Conservation (phyloP, 2,113 vertebrate species). For the Anarhynchus alexandrinus region DNA sequence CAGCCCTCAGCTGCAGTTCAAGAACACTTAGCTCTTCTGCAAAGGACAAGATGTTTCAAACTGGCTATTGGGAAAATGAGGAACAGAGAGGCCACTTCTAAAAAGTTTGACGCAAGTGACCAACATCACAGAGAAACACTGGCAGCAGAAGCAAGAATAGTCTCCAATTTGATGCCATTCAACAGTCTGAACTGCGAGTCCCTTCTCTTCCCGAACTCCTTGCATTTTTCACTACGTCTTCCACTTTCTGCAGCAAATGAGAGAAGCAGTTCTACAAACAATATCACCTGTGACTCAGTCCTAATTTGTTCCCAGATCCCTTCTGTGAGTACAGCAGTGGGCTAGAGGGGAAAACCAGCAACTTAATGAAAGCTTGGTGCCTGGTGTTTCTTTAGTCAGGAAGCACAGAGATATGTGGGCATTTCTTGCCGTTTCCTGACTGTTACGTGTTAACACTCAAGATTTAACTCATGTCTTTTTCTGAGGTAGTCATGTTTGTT, state of each 20-base stretch:
- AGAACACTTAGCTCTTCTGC: not conserved
- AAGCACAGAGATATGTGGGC: not conserved
- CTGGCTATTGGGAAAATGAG: not conserved
- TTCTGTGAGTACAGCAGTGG: not conserved
- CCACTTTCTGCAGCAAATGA: not conserved
- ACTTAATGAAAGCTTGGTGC: not conserved
- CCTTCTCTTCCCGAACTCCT: not conserved
- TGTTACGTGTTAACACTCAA: accelerated
- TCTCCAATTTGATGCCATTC: not conserved
- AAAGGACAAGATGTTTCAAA: not conserved
- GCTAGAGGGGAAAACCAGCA: not conserved
- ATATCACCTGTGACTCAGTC: not conserved
- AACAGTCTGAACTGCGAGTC: not conserved
- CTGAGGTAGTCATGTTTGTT: not conserved
- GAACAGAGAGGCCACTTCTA: not conserved
- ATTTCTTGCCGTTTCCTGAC: not conserved
- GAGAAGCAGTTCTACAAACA: not conserved
- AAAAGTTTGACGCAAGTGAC: not conserved
- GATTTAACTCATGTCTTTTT: not conserved
- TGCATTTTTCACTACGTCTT: not conserved
- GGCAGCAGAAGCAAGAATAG: not conserved
- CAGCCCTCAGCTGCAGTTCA: not conserved
- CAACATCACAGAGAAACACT: not conserved
- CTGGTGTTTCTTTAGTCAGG: not conserved
- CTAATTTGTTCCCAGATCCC: not conserved